Evolutionary conservation across 53 echinoderm and acorn worm genomes (phyloP).

Genomic region (Actinopyga echinites): DNA sequence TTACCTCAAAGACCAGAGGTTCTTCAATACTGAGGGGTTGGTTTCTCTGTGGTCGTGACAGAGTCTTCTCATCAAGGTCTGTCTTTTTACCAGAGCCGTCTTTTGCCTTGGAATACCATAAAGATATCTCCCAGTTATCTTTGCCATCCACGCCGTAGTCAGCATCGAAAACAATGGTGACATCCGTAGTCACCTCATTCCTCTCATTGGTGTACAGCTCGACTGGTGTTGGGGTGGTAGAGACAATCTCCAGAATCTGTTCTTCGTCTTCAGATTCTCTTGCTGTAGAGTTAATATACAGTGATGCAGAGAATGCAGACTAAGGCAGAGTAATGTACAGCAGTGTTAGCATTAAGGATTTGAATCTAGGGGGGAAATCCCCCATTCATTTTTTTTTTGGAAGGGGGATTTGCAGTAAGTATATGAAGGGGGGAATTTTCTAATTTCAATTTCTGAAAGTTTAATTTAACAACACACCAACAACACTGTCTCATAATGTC

Average conservation of each 20-base stretch:
- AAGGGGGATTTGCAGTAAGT: too few species aligned
- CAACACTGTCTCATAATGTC: too few species aligned
- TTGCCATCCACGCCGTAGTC: conserved; percentile 28
- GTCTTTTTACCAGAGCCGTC: conserved; percentile 28
- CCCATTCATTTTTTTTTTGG: too few species aligned
- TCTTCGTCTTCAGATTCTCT: background rate
- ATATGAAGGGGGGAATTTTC: too few species aligned
- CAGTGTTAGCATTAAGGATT: too few species aligned
- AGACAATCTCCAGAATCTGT: conserved; percentile 26
- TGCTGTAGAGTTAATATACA: too few species aligned
- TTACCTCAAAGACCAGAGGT: conserved; percentile 19
- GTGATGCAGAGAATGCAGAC: too few species aligned
- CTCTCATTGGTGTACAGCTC: conserved; percentile 13
- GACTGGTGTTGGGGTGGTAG: conserved; percentile 24
- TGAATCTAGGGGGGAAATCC: too few species aligned
- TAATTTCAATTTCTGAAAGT: too few species aligned
- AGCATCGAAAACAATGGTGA: background rate
- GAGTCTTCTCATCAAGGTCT: background rate
- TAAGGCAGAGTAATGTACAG: too few species aligned
- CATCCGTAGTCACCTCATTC: conserved; percentile 21
- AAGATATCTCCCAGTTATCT: conserved; percentile 24
- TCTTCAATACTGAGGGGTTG: conserved; percentile 23
- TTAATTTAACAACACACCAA: too few species aligned
- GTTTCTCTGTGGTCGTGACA: conserved; percentile 13
- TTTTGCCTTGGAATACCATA: conserved; percentile 5